Conservation (phyloP, 2,888 invertebrate species). For the Brachyptera risi region DNA sequence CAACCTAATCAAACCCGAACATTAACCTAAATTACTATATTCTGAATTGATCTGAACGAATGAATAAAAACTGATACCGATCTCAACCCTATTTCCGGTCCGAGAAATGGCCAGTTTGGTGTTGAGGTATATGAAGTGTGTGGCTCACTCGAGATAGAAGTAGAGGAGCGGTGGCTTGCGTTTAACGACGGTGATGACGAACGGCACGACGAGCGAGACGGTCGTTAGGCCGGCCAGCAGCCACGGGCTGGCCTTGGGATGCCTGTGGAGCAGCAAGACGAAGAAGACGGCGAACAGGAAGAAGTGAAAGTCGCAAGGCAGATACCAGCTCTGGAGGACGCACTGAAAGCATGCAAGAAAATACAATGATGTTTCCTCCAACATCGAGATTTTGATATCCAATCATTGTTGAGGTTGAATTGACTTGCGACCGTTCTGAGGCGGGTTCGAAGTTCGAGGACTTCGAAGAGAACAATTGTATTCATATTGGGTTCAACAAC, state of each 20-base stretch:
- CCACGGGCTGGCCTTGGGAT: conserved; percentile 36
- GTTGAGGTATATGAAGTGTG: neutral
- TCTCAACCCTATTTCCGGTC: neutral
- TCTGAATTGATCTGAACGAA: neutral
- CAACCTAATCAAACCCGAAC: neutral
- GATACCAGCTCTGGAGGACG: conserved; percentile 62
- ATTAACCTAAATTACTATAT: neutral
- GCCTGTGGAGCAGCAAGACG: conserved; percentile 47
- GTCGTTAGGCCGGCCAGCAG: neutral
- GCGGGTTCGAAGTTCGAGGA: too few relatives aligned
- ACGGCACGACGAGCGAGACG: neutral
- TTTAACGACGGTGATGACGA: neutral
- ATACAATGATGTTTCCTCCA: too few relatives aligned
- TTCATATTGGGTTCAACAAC: too few relatives aligned
- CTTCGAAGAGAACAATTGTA: too few relatives aligned
- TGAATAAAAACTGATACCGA: neutral
- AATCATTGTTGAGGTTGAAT: too few relatives aligned
- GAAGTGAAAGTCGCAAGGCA: conserved; percentile 67
- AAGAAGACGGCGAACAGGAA: conserved; percentile 54
- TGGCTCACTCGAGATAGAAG: neutral
- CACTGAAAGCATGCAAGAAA: conserved; percentile 51
- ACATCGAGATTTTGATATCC: too few relatives aligned
- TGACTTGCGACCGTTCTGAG: too few relatives aligned
- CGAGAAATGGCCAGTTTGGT: neutral
- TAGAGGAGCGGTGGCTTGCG: neutral